Evolutionary conservation across 92 coral and sea anemone genomes (phyloP), one percentile per base, ranked within the genome.

Genomic region (Palythoa heliodiscus): DNA sequence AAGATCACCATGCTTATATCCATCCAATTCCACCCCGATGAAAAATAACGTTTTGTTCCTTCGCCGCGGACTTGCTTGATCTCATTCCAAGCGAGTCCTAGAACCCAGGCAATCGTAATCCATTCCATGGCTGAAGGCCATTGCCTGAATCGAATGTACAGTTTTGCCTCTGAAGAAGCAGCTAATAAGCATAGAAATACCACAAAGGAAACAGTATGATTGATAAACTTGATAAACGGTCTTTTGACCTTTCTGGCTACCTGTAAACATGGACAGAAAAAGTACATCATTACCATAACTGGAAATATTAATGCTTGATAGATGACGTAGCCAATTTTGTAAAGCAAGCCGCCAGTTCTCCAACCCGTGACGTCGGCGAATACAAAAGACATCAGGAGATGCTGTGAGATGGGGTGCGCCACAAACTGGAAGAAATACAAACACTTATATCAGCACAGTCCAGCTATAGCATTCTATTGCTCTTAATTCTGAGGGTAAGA

Each of bases 1-100:
- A 97, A 83, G 29, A 93, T 75, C 20, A 97, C 88, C 99, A 97
- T 97, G 4, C 93, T 93, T 24, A 97, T 89, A 37, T 97, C 99
- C 99, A 97, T 97, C 99, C 99, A 97, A 47, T 97, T 95, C 99
- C 99, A 97, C 1, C 99, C 99, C n/a, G 97, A 93, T 0, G 98
- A 90, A 20, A 97, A 64, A 80, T 97, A 97, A 9, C 99, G 84
- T 55, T 82, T 54, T 2, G 88, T 73, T 0, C 99, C 99, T 55
- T 97, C 98, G 38, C 92, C 90, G 91, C 95, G 88, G 0, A 97
- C 94, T 39, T 97, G 99, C 37, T 95, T 97, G 40, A 96, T 93
- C 73, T 97, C 99, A 2, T 94, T 92, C 99, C 99, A 97, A 52
- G 96, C 94, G 40, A 97, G 88, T n/a, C 99, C 99, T 57, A 97